phyloP scores from a whole-genome alignment of 2,113 vertebrate genomes.

The Castor canadensis region DNA sequence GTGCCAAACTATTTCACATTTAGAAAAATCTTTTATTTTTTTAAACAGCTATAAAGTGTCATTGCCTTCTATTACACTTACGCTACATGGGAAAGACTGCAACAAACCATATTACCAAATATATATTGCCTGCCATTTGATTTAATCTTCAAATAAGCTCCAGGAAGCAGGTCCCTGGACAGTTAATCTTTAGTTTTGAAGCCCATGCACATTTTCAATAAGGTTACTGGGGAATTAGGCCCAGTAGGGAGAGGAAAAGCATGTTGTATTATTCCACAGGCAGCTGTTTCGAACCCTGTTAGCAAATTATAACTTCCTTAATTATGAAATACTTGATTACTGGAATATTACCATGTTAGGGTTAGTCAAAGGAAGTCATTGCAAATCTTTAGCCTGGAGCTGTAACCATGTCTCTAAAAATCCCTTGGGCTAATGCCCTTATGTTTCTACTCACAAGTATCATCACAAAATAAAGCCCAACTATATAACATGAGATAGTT shows the following conservation, averaged over 20 bases:
- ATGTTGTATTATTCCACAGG: slow-evolving; percentile 81
- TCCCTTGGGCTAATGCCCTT: background rate
- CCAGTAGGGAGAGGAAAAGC: slow-evolving; percentile 76
- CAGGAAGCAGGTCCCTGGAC: slow-evolving; percentile 86
- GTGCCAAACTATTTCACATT: slow-evolving; percentile 74
- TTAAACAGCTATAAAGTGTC: slow-evolving; percentile 72
- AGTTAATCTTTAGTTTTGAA: slow-evolving; percentile 89
- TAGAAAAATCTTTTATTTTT: slow-evolving; percentile 71
- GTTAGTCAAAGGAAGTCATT: background rate
- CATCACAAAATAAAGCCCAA: background rate
- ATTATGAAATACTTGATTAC: slow-evolving; percentile 80
- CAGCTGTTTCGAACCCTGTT: slow-evolving; percentile 73
- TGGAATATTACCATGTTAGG: slow-evolving; percentile 13
- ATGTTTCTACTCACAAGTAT: background rate
- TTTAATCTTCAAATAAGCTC: slow-evolving; percentile 89
- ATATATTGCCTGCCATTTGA: slow-evolving; percentile 88
- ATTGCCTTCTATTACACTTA: slow-evolving; percentile 78
- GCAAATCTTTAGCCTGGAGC: background rate
- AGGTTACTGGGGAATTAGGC: slow-evolving; percentile 86
- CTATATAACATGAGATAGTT: background rate
- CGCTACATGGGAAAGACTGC: slow-evolving; percentile 72
- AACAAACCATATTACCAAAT: slow-evolving; percentile 85
- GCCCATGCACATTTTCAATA: slow-evolving; percentile 87
- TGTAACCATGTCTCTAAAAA: background rate
- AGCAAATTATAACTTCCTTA: slow-evolving; percentile 80